Percentiles rank a stretch among this genome's conserved stretches.
Conservation (phyloP, 2,113 vertebrate species). For the Callopanchax toddi region DNA sequence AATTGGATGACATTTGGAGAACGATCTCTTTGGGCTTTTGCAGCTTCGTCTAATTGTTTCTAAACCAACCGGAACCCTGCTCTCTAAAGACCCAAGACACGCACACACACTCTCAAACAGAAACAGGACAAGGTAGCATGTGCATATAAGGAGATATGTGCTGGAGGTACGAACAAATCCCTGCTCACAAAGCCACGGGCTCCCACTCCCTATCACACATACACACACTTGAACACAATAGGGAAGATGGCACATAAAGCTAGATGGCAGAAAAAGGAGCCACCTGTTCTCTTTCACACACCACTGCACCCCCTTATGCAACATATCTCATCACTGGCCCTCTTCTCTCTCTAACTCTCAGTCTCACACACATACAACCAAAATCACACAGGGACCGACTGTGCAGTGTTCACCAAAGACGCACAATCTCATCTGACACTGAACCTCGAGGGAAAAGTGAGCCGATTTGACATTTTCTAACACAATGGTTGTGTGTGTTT, state of each 20-base stretch:
- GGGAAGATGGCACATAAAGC: constrained; percentile 70
- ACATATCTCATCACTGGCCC: constrained; percentile 66
- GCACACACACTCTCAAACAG: constrained; percentile 8
- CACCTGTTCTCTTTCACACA: constrained; percentile 82
- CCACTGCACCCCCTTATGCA: constrained; percentile 72
- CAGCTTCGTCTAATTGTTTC: constrained; percentile 78
- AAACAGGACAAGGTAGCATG: constrained; percentile 22
- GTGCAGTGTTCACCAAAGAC: constrained; percentile 44
- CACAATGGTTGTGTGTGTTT: constrained; percentile 25
- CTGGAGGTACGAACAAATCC: constrained; percentile 32
- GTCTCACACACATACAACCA: constrained; percentile 18
- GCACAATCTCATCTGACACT: constrained; percentile 48
- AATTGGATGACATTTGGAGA: constrained; percentile 76
- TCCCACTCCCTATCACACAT: constrained; percentile 17
- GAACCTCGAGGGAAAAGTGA: constrained; percentile 46
- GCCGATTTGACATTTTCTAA: constrained; percentile 44
- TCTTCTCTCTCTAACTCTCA: constrained; percentile 18
- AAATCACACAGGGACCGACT: constrained; percentile 36
- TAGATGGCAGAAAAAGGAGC: constrained; percentile 73
- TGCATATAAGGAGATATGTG: constrained; percentile 31
- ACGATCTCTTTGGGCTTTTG: constrained; percentile 65
- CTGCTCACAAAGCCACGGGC: constrained; percentile 25
- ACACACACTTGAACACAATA: constrained; percentile 39
- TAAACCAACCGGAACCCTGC: constrained; percentile 73
- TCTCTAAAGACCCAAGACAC: constrained; percentile 57